Base-by-base conservation (phyloP, 2,888 invertebrate species). In the Hypomecis punctinalis region DNA sequence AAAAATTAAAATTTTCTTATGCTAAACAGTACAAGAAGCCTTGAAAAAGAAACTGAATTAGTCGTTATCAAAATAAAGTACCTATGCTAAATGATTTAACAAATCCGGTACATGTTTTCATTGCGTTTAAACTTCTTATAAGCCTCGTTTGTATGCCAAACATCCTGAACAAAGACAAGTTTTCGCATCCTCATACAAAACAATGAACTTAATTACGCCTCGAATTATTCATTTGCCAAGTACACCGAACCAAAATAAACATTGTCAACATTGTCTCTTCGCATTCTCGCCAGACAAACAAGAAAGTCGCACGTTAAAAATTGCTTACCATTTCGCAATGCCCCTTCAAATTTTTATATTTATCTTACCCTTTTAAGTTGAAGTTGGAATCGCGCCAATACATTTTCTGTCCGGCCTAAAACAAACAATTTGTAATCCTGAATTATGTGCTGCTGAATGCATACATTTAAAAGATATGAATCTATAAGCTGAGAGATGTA, bases 371-470 rank as follows among this genome's bases (percentile, higher is more conserved):
- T 91, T 91, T 91, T 90, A 90, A 87, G 90, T 89, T 90, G 87
- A 90, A 87, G 90, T 89, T 90, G 87, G 79, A 89, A 90, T 90
- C 90, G 84, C 87, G 80, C 89, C 91, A 89, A 91, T 91, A 88
- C 90, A 84, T 91, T 91, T 83, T 81, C 83, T 89, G 91, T 91
- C 91, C 87, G 77, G 78, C 89, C 89, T 93, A 91, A 93, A 92
- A 92, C 91, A 92, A 93, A 92, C 91, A 91, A 93, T 93, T 93
- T 92, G 93, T 93, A 92, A 89, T 84, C 85, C 91, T 92, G 93
- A 93, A 90, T 93, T 92, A 92, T 93, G 90, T 85, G 89, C 90
- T 85, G 91, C 88, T 90, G 91, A 91, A 88, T 91, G 91, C 93
- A 92, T 93, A 93, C 90, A 91, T 93, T 91, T 88, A 89, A 90